These are phyloP conservation scores for Galbula dea DNA, from an alignment of 2,113 vertebrate genomes.

Conservation along the genomic window DNA sequence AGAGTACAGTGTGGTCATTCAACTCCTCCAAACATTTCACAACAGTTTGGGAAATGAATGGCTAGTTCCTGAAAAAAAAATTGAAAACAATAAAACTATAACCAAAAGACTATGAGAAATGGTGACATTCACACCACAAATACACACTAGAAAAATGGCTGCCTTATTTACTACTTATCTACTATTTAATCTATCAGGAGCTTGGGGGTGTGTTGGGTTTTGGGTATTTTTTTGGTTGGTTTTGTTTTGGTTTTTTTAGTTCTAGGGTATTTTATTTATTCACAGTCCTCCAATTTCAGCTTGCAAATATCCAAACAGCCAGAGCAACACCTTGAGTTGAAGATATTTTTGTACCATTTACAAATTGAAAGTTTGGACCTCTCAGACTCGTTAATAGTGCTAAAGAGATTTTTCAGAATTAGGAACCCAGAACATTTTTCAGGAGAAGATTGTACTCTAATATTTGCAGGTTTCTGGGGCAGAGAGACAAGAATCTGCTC, in stretches of 20 bases:
- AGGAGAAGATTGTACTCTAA: neutral
- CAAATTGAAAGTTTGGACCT: neutral
- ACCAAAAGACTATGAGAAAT: neutral
- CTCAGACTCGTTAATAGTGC: neutral
- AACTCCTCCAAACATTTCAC: neutral
- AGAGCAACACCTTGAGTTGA: neutral
- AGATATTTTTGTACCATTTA: neutral
- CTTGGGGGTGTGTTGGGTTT: too few species aligned
- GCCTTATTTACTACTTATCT: neutral
- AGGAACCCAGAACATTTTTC: neutral
- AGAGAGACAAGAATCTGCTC: neutral
- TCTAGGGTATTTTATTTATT: neutral
- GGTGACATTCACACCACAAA: neutral
- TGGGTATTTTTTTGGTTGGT: too few species aligned
- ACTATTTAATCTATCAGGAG: fast-evolving
- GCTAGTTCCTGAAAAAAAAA: neutral
- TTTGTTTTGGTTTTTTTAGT: neutral
- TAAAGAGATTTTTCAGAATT: neutral
- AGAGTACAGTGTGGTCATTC: neutral
- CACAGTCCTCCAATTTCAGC: neutral
- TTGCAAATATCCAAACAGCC: neutral
- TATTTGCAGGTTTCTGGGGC: neutral
- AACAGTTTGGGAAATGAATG: neutral
- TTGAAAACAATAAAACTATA: neutral
- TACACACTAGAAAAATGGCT: neutral